Conservation (phyloP, 2,797 vertebrate genomes). For the Pseudochirops corinnae region DNA sequence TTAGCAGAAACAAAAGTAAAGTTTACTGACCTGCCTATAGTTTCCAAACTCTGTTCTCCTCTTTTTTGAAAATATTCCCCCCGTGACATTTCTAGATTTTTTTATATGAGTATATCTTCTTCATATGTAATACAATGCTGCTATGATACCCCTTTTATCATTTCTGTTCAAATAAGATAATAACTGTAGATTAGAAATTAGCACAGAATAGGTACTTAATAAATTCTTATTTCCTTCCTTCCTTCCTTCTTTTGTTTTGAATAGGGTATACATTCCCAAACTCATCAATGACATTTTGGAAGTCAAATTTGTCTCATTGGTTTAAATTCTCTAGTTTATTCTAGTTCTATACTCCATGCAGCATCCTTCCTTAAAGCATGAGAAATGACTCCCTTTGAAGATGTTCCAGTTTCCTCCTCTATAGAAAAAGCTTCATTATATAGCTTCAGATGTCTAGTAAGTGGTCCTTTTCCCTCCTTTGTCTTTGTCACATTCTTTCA, state of each 20-base stretch:
- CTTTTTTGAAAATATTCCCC: background rate
- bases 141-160: background rate
- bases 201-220: background rate
- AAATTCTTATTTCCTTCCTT: background rate
- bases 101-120: background rate
- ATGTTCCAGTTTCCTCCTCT: background rate
- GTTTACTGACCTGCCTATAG: background rate
- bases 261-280: background rate
- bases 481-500: background rate
- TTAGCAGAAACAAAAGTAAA: background rate
- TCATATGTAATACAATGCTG: background rate
- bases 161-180: background rate
- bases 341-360: background rate
- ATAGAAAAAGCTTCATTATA: background rate
- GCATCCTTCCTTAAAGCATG: background rate
- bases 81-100: background rate
- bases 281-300: background rate
- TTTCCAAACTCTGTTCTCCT: background rate
- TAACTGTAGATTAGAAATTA: background rate
- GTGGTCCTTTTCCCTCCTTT: background rate
- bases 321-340: background rate
- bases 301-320: background rate
- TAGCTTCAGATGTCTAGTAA: background rate
- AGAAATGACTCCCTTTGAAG: background rate
- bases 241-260: background rate